Evolutionary conservation across 2,797 vertebrate species (phyloP), one percentile per base, ranked within the genome.

Genomic region (Crocidura indochinensis): DNA sequence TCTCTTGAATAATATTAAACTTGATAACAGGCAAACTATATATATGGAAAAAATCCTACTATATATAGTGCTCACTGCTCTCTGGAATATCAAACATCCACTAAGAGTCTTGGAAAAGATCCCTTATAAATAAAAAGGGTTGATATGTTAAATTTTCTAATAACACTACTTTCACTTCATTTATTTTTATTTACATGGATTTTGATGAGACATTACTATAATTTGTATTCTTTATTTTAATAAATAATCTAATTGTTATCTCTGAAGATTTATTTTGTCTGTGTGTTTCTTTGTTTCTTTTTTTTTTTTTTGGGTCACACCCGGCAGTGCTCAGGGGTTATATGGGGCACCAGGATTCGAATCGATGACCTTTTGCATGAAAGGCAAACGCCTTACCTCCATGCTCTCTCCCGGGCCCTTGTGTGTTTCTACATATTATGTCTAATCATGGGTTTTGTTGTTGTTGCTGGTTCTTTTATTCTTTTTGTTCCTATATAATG

Each of bases 171-270:
- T 78, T 87, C 3, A 62, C 10, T 87, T 90, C 62, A 67, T 74
- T 85, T 81, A 8, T 46, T 82, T 82, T 81, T 60, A 12, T 6
- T n/a, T 92, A 2, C 9, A 53, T 86, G 10, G 31, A 75, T 73
- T 71, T 31, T 38, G 27, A 71, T 31, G 20, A 90, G 44, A 94
- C 53, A 3, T 73, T 76, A 19, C 31, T 56, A 10, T 47, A 79
- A 68, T 71, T 84, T 62, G 64, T 73, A n/a, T 5, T 6, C 11
- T 49, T 67, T 51, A 22, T 44, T 1, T 19, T 75, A 44, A 71
- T 44, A 56, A 20, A 3, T 10, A 3, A 7, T 84, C 3, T 60
- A 8, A 19, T 38, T 84, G n/a, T n/a, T 65, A 10, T 49, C 53
- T 77, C 53, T 29, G 2, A 69, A 75, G 2, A 20, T 44, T 62